phyloP scores from a whole-genome alignment of 30 jellyfish, hydroid and myxozoan species.

The Aurelia sp. region DNA sequence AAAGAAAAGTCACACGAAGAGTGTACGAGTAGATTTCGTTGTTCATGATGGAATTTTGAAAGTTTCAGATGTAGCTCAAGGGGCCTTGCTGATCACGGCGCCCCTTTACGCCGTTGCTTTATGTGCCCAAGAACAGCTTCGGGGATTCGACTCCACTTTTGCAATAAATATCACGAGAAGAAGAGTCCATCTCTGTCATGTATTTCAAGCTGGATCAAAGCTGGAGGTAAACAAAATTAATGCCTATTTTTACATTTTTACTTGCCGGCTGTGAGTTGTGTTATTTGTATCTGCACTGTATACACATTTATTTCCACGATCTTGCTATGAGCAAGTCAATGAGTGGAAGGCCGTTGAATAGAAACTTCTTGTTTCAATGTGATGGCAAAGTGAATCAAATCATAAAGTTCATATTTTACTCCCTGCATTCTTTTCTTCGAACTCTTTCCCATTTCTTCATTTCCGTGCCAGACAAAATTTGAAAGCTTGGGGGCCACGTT shows the following conservation, averaged over 20 bases:
- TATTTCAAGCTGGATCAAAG: conserved; percentile 97
- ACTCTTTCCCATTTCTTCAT: no score
- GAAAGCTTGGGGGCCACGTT: no score
- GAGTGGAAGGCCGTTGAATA: no score
- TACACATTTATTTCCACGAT: no score
- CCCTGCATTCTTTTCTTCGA: no score
- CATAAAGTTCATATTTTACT: no score
- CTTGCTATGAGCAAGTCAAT: no score
- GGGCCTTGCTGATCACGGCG: conserved; percentile 97
- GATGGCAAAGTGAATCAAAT: no score
- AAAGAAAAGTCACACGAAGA: conserved; percentile 87
- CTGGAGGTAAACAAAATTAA: conserved; percentile 74
- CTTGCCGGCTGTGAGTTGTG: no score
- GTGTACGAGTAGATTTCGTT: conserved; percentile 92
- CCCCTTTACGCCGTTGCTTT: conserved; percentile 97
- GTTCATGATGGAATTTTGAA: conserved; percentile 86
- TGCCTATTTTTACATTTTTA: background rate
- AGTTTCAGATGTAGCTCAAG: conserved; percentile 90
- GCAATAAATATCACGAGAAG: conserved; percentile 93
- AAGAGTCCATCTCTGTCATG: conserved; percentile 96
- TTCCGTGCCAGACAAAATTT: no score
- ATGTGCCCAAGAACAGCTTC: conserved; percentile 96
- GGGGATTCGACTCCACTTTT: conserved; percentile 97
- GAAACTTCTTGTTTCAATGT: no score
- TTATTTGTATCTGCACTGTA: background rate